phyloP scores from a whole-genome alignment of 2,888 invertebrate genomes.

The Morinoia aosen region DNA sequence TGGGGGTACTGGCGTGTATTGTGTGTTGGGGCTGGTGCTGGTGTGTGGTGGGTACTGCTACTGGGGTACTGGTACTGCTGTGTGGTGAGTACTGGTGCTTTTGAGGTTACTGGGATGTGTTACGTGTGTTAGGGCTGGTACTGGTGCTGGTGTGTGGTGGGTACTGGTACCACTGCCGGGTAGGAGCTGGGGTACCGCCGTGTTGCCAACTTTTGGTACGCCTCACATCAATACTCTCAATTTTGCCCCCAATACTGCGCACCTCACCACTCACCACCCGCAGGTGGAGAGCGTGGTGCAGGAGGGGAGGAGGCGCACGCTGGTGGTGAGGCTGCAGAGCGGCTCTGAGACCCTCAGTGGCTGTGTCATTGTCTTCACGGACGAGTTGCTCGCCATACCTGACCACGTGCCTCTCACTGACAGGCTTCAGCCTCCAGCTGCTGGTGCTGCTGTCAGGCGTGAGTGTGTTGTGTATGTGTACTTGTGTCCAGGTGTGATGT shows the following conservation, averaged over 20 bases:
- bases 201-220: too few relatives aligned
- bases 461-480: background rate
- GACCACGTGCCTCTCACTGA: background rate
- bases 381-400: background rate
- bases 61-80: constrained; percentile 80
- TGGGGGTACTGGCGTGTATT: background rate
- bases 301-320: background rate
- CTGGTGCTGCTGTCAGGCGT: background rate
- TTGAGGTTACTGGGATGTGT: background rate
- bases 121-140: background rate
- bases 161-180: constrained; percentile 77
- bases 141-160: constrained; percentile 72
- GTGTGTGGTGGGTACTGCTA: background rate
- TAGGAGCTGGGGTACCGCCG: background rate
- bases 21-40: background rate
- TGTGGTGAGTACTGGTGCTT: constrained; percentile 55
- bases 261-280: too few relatives aligned
- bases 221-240: too few relatives aligned
- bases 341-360: background rate
- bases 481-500: too few relatives aligned
- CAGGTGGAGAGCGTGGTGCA: background rate
- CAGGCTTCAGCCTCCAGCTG: background rate
- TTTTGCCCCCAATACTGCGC: too few relatives aligned
- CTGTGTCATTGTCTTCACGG: background rate
- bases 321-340: constrained; percentile 27